Conservation (phyloP, 2,113 vertebrate genomes). For the Malurus alboscapulatus region DNA sequence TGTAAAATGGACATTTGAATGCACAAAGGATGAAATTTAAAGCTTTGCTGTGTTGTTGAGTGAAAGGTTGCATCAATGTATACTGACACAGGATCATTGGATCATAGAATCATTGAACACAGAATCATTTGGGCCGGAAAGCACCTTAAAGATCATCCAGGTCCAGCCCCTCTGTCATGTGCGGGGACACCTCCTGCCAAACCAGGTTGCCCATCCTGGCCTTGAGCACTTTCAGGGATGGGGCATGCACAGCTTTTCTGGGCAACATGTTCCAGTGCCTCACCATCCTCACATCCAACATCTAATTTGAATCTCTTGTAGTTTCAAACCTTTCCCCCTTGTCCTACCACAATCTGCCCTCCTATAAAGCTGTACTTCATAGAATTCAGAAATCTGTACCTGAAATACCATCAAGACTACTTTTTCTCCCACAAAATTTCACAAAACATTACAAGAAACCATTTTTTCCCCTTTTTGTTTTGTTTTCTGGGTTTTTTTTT, state of each 20-base stretch:
- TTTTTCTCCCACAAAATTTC: neutral
- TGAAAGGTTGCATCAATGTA: neutral
- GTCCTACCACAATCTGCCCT: neutral
- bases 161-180: accelerated
- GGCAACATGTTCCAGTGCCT: neutral
- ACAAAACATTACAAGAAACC: neutral
- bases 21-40: neutral
- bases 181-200: too few relatives aligned
- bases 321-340: neutral
- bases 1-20: neutral
- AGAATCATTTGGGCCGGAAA: neutral
- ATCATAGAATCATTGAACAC: neutral
- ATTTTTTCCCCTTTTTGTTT: neutral
- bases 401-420: neutral
- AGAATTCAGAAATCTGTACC: neutral
- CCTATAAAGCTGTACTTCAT: neutral
- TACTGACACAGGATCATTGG: neutral
- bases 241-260: neutral
- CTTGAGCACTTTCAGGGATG: neutral
- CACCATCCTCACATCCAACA: neutral
- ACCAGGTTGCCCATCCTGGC: too few relatives aligned
- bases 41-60: neutral
- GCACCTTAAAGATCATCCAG: too few relatives aligned
- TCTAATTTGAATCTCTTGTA: neutral
- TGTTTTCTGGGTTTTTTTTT: neutral